Evolutionary conservation across 1,140 invertebrate genomes (phyloP), one percentile per base, ranked within the genome.

Genomic region (Eumeta japonica): DNA sequence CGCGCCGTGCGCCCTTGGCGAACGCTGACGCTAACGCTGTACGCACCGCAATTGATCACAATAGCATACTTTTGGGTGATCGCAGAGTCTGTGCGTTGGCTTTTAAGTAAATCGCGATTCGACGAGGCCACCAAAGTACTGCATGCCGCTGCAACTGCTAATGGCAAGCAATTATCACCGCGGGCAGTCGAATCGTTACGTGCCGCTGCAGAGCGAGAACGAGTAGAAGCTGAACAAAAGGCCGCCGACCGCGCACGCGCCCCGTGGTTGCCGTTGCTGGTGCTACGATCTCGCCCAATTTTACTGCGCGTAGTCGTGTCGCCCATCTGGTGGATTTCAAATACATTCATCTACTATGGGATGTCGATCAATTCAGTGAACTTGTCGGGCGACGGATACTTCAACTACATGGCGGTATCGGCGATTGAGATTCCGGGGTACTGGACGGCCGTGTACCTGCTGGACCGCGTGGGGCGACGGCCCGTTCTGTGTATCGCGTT

Each of bases 1-100:
- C 90, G 83, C 78, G 75, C 76, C 28, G 60, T 84, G 1, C 81
- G 78, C 11, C 78, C 87, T 46, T 93, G 89, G 89, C 76, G 86
- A 27, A 54, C 62, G 12, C 55, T 89, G 10, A 79, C 88, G 9
- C 76, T 86, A 4, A 70, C 82, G 1, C 70, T 87, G 4, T 89
- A 89, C 41, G 54, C 75, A 0, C 83, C 86, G 1, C 82, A 83
- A 17, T 46, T 90, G 1, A 55, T 85, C 2, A 78, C 86, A 5
- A 55, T 89, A 1, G 58, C 72, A 1, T 82, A 84, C 48, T 80
- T 80, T 20, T 81, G 81, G 64, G 56, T 83, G 14, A 54, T 84
- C 13, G 75, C 79, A 2, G 84, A 86, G 62, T 85, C 83, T n/a
- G 68, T 84, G 3, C 68, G 88, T 40, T 92, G 90, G 89, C 77